Evolutionary conservation across 2,797 vertebrate species (phyloP).

Genomic region (Pseudopleuronectes americanus): DNA sequence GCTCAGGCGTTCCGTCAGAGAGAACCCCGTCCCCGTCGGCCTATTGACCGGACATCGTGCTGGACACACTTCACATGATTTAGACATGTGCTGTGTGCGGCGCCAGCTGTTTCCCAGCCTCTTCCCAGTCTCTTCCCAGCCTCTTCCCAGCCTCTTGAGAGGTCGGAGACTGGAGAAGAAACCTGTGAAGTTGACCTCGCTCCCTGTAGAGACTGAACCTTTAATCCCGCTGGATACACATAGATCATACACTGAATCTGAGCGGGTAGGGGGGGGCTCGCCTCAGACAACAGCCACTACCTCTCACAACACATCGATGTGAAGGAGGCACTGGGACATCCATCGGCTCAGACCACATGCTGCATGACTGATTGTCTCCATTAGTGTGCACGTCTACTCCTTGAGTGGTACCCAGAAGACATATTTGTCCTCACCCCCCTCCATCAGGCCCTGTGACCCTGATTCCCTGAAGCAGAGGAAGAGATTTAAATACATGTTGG

Average conservation of each 20-base stretch:
- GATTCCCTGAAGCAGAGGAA: conserved; percentile 43
- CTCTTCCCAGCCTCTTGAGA: conserved; percentile 2
- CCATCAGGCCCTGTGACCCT: conserved; percentile 45
- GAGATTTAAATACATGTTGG: conserved; percentile 60
- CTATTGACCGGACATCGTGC: conserved; percentile 33
- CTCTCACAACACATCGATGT: conserved; percentile 1
- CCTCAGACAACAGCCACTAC: conserved; percentile 1
- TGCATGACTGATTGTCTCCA: conserved; percentile 20
- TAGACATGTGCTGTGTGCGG: conserved; percentile 24
- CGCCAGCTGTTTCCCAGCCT: conserved; percentile 47
- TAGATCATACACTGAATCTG: conserved; percentile 37
- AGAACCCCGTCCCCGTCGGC: conserved; percentile 17
- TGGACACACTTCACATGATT: conserved; percentile 25
- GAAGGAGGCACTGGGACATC: conserved; percentile 8
- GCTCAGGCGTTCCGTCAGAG: conserved; percentile 38
- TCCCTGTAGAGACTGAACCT: conserved; percentile 35
- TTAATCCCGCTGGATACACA: conserved; percentile 46
- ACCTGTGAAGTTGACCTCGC: conserved; percentile 36
- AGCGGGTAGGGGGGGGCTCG: not conserved
- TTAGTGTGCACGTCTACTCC: conserved; percentile 25
- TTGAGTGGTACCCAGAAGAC: conserved; percentile 22
- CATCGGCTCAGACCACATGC: conserved; percentile 4
- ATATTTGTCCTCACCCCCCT: conserved; percentile 37
- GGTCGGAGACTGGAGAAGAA: conserved; percentile 27
- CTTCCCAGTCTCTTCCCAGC: not conserved